Percentiles rank a stretch among this genome's conserved stretches.
These are phyloP conservation scores for Tenthredo scrophulariae DNA, from an alignment of 2,888 invertebrate genomes.

Conservation along the genomic window DNA sequence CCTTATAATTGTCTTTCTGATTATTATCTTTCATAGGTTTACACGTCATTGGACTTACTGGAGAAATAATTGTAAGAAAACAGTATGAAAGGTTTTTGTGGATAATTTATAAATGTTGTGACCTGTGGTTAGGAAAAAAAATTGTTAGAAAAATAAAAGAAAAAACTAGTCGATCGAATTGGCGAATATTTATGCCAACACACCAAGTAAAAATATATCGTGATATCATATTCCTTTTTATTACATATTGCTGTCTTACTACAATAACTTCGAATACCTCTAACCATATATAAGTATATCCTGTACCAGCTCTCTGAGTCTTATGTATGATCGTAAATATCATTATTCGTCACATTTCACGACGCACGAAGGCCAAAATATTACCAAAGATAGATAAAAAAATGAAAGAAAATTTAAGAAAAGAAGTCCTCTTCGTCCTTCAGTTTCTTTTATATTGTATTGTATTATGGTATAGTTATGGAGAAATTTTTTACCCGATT, in stretches of 20 bases:
- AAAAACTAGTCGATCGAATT: background rate
- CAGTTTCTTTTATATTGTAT: background rate
- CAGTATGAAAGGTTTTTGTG: background rate
- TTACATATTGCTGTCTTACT: background rate
- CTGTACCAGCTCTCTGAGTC: background rate
- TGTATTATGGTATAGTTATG: background rate
- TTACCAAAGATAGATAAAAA: background rate
- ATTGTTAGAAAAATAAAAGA: background rate
- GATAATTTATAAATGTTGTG: background rate
- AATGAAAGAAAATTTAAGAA: background rate
- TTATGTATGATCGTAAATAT: background rate
- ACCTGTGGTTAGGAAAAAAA: background rate
- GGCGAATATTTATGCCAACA: background rate
- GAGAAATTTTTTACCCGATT: background rate
- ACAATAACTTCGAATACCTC: background rate
- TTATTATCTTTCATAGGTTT: background rate
- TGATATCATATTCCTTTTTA: background rate
- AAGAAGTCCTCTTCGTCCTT: background rate
- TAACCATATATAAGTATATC: background rate
- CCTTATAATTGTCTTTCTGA: background rate
- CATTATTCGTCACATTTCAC: constrained; percentile 31
- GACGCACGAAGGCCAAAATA: background rate
- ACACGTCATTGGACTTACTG: background rate
- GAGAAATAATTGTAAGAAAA: background rate
- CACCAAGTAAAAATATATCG: background rate